Base-by-base conservation (phyloP, 2,113 vertebrate species). In the Phrynosoma platyrhinos region DNA sequence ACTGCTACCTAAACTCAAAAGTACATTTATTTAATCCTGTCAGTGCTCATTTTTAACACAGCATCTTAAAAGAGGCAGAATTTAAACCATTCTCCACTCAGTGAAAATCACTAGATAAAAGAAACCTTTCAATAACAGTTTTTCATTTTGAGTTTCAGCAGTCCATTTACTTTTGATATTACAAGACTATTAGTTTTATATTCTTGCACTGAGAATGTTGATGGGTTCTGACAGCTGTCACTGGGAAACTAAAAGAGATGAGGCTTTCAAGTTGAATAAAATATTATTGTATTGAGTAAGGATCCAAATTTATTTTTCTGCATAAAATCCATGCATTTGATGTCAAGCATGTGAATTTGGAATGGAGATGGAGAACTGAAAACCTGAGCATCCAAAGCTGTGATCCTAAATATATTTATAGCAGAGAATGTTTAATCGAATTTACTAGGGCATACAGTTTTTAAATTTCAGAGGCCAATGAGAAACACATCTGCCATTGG, bases 221-320 rank as follows among this genome's bases (percentile, higher is more conserved):
- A 96, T 96, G 92, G 87, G 91, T 94, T 94, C 89, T 96, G 95
- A 96, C 95, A 96, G 91, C 90, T 94, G 91, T 95, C 93, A 93
- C 91, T 89, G 88, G 90, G 80, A 92, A 92, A 84, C 86, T 87
- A 66, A 93, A 62, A 92, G 86, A 91, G 89, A 94, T 1, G 79
- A 91, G 88, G 88, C 85, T 92, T 96, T 93, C 83, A 91, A 92
- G 52, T 62, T 7, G 66, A 94, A 92, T 94, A 92, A 42, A 69
- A 85, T 89, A 90, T 84, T 81, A 94, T 93, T 94, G 91, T 88
- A 89, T 88, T 88, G 91, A 92, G 93, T 91, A 88, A 84, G 87
- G 86, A 88, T 91, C 55, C 91, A 83, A 91, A 90, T 85, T 90
- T 62, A 68, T 92, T 90, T 88, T 87, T 27, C 40, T 52, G 36